Conservation (phyloP, 1,140 invertebrate species). For the Heliothis subflexa region DNA sequence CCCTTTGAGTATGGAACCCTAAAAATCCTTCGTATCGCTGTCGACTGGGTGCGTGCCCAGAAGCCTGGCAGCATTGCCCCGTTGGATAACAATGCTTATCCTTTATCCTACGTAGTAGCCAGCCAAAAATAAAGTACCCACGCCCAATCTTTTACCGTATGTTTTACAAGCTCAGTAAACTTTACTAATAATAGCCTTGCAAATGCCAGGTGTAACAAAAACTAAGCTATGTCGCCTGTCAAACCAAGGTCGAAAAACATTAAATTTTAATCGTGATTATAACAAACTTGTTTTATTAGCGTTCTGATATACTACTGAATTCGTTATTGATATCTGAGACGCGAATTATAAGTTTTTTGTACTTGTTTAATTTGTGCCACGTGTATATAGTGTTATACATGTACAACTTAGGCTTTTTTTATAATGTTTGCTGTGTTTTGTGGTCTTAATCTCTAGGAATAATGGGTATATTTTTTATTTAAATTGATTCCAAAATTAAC, state of each 20-base stretch:
- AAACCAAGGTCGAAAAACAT: slow-evolving; percentile 11
- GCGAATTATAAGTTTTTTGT: neutral
- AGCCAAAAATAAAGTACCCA: neutral
- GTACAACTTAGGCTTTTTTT: too few species aligned
- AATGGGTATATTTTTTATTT: neutral
- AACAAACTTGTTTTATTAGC: slow-evolving; percentile 20
- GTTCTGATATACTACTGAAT: slow-evolving; percentile 4
- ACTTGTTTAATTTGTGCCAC: neutral
- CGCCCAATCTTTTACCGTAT: slow-evolving; percentile 12
- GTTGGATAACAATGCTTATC: too few species aligned
- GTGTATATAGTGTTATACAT: neutral
- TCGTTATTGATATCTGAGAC: slow-evolving; percentile 6
- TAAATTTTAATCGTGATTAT: slow-evolving; percentile 17
- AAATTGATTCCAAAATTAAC: neutral
- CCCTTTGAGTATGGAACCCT: too few species aligned
- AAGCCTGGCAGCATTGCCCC: too few species aligned
- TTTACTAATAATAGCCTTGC: slow-evolving; percentile 2
- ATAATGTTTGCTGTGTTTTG: too few species aligned
- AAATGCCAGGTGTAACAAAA: slow-evolving; percentile 10
- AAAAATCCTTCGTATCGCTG: too few species aligned
- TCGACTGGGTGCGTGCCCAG: too few species aligned
- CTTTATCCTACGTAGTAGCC: too few species aligned
- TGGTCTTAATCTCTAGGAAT: neutral
- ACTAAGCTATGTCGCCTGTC: slow-evolving; percentile 19
- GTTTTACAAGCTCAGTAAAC: neutral